Base-by-base conservation (phyloP, 1,140 invertebrate species). In the Bombus superbus region DNA sequence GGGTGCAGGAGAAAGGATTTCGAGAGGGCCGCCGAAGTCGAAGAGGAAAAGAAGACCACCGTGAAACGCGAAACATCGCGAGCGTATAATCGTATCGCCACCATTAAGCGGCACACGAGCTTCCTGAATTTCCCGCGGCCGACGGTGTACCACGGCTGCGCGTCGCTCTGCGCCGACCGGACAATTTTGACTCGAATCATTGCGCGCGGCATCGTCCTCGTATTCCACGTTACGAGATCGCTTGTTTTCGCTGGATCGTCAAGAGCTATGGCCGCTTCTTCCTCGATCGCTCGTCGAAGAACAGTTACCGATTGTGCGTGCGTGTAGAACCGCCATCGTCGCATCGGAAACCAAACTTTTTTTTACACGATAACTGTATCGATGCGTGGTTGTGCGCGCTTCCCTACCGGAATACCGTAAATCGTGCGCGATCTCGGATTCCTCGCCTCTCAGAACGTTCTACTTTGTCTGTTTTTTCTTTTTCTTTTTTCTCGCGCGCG, bases 71-170 rank as follows among this genome's bases (percentile, higher is more conserved):
- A 53, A 22, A 18, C 13, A 35, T 38, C 42, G 15, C 72, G 62
- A 76, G 6, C 28, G 38, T 69, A 59, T 66, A 76, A 76, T 68
- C 72, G 15, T 35, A 22, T 11, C 28, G 64, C 15, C 44, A 40
- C 22, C 22, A 35, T 74, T 72, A 22, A 35, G n/a, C 47, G 22
- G 40, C 25, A 22, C 32, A 25, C 15, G 81, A 76, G 73, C 81
- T 83, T 77, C 72, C 81, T 68, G 81, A 83, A 76, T 83, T 79
- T 84, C 66, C 75, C 82, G 82, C 75, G 75, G 47, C 47, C 64
- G 74, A 42, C 35, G n/a, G n/a, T 66, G 25, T 42, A 40, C 75
- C 64, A 69, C 59, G 75, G 32, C 75, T 69, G 64, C 74, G 75
- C 73, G 62, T 53, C 42, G 11, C 38, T 47, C 44, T 22, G 25